Evolutionary conservation across 2,888 invertebrate genomes (phyloP).

Genomic region (Drosophila melanocephala): DNA sequence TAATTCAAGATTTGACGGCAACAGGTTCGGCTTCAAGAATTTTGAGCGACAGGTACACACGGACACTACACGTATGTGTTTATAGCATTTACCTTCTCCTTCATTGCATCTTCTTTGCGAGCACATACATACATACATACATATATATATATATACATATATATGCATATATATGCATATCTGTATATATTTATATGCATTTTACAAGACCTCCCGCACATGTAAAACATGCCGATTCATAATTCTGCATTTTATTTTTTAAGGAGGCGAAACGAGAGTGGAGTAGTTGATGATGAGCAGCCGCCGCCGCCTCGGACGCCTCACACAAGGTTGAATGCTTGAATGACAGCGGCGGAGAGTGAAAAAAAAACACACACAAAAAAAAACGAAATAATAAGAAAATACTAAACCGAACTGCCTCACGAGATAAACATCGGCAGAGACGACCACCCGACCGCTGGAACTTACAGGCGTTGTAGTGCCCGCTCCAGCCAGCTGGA

Average conservation of each 20-base stretch:
- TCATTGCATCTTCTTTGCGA: not conserved
- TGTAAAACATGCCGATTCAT: constrained; percentile 83
- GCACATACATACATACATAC: no score
- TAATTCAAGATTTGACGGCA: constrained; percentile 76
- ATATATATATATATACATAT: not conserved
- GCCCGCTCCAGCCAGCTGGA: constrained; percentile 49
- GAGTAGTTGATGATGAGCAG: constrained; percentile 52
- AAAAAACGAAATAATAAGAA: constrained; percentile 30
- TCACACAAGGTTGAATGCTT: constrained; percentile 64
- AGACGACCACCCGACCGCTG: constrained; percentile 62
- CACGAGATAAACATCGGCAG: constrained; percentile 62
- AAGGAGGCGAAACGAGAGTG: constrained; percentile 60
- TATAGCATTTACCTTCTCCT: constrained; percentile 6
- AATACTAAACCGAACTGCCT: constrained; percentile 51
- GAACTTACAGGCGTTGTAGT: constrained; percentile 29
- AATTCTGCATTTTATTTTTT: constrained; percentile 75
- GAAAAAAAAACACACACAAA: constrained; percentile 7
- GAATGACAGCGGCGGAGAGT: constrained; percentile 61
- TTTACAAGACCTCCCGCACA: constrained; percentile 82
- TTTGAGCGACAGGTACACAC: constrained; percentile 71
- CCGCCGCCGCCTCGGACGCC: constrained; percentile 34
- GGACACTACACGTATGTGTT: not conserved
- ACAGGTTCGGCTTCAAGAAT: constrained; percentile 52
- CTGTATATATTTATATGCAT: constrained; percentile 4
- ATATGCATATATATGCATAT: not conserved